A percentile compares a stretch with the other conserved stretches of the same genome.
Evolutionary conservation across 1,140 invertebrate genomes (phyloP).

Genomic region (Diplogasteroides magnus): DNA sequence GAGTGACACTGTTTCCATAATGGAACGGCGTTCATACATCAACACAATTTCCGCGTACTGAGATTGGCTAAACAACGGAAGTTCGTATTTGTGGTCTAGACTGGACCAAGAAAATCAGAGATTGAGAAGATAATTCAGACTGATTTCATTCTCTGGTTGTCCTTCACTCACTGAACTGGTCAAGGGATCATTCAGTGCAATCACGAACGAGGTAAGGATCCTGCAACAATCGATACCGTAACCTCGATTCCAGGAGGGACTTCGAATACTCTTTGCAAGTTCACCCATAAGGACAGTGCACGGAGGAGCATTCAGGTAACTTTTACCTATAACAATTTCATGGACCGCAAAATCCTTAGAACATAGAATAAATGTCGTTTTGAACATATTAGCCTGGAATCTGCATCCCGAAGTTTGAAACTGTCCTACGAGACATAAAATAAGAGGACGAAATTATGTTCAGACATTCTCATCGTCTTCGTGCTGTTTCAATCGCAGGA

Average conservation of each 20-base stretch:
- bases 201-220: slow-evolving; percentile 24
- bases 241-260: too few relatives aligned
- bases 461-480: slow-evolving; percentile 21
- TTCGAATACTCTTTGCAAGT: slow-evolving; percentile 10
- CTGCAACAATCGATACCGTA: too few relatives aligned
- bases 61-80: too few relatives aligned
- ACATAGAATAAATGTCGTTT: too few relatives aligned
- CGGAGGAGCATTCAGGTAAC: slow-evolving; percentile 18
- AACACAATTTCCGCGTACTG: too few relatives aligned
- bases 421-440: too few relatives aligned
- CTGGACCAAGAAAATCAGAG: not conserved
- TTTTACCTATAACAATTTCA: not conserved
- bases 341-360: not conserved
- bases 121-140: slow-evolving; percentile 6
- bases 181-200: slow-evolving; percentile 19
- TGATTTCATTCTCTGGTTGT: slow-evolving; percentile 15
- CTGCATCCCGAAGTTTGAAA: too few relatives aligned
- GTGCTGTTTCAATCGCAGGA: slow-evolving; percentile 20
- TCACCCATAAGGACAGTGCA: slow-evolving; percentile 24
- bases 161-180: slow-evolving; percentile 15
- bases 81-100: not conserved
- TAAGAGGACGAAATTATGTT: not conserved
- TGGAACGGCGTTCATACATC: too few relatives aligned
- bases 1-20: too few relatives aligned
- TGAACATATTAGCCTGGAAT: too few relatives aligned